phyloP scores from a whole-genome alignment of 2,113 vertebrate genomes.

The Callopanchax toddi region DNA sequence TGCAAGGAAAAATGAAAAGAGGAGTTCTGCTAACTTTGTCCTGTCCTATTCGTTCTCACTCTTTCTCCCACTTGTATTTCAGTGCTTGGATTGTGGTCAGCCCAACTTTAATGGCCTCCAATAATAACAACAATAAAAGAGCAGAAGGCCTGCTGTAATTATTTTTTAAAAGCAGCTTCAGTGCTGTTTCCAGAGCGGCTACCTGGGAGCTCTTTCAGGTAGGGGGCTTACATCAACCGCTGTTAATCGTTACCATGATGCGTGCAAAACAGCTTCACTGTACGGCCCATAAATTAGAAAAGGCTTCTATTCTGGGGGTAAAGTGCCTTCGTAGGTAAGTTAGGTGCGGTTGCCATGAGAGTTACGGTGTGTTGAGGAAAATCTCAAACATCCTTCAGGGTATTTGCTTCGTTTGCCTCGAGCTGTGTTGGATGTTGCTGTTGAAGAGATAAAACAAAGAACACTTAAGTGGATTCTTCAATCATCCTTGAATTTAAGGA shows the following conservation, averaged over 20 bases:
- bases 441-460: slow-evolving; percentile 3
- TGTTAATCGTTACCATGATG: slow-evolving; percentile 60
- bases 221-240: slow-evolving; percentile 49
- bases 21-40: background rate
- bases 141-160: slow-evolving; percentile 52
- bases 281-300: slow-evolving; percentile 54
- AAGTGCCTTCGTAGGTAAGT: slow-evolving; percentile 46
- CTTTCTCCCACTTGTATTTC: slow-evolving; percentile 15
- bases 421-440: slow-evolving; percentile 1
- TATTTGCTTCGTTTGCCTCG: background rate
- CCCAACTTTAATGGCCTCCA: slow-evolving; percentile 40
- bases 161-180: slow-evolving; percentile 61
- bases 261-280: slow-evolving; percentile 53
- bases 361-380: slow-evolving; percentile 38
- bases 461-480: slow-evolving; percentile 14
- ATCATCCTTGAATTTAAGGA: slow-evolving; percentile 30
- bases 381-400: slow-evolving; percentile 20
- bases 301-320: slow-evolving; percentile 51
- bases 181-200: slow-evolving; percentile 38
- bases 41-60: slow-evolving; percentile 10
- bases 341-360: slow-evolving; percentile 50
- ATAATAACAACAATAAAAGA: slow-evolving; percentile 61
- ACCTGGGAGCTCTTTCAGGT: slow-evolving; percentile 26
- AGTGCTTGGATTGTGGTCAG: slow-evolving; percentile 7
- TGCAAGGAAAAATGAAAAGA: slow-evolving; percentile 6